Evolutionary conservation across 2,888 invertebrate genomes (phyloP), one percentile per base, ranked within the genome.

Genomic region (Chrysomela aeneicollis): DNA sequence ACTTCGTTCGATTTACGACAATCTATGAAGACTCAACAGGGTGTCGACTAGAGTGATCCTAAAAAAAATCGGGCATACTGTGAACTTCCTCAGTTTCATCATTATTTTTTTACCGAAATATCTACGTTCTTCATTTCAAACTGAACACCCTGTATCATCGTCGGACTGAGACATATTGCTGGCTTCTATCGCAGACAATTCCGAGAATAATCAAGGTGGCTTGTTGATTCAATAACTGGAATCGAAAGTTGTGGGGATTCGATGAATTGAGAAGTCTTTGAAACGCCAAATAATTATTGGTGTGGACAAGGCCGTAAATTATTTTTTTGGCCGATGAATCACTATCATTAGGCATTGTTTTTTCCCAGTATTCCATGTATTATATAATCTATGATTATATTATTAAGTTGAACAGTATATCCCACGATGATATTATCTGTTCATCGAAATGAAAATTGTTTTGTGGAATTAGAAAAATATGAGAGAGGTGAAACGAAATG

Each of bases 211-310:
- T 61, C 69, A 64, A 67, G 68, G 66, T 68, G 68, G 66, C 53
- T 35, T 19, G 47, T 30, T 49, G 51, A 54, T 53, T 58, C 59
- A 30, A 53, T 67, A 18, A 66, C 59, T 21, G 59, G 71, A 71
- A 71, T 68, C 67, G 62, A 65, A 68, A 60, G 66, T 71, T 66
- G 71, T 71, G 71, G 71, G 71, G 68, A 70, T 71, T 68, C 68
- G 60, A 62, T 64, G 66, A 70, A 68, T 63, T 67, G 42, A n/a
- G 68, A 68, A 70, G 65, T 49, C 70, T 65, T 65, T 59, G 53
- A 68, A 70, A 61, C 62, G 68, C 68, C 63, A 49, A 63, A 65
- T 61, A 65, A 61, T 52, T 58, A 58, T 62, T 52, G 42, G 47
- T 55, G 30, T 51, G 50, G 61, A 65, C 59, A 42, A 26, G 42